phyloP scores from a whole-genome alignment of 2,888 invertebrate genomes.

The Pandemis corylana region DNA sequence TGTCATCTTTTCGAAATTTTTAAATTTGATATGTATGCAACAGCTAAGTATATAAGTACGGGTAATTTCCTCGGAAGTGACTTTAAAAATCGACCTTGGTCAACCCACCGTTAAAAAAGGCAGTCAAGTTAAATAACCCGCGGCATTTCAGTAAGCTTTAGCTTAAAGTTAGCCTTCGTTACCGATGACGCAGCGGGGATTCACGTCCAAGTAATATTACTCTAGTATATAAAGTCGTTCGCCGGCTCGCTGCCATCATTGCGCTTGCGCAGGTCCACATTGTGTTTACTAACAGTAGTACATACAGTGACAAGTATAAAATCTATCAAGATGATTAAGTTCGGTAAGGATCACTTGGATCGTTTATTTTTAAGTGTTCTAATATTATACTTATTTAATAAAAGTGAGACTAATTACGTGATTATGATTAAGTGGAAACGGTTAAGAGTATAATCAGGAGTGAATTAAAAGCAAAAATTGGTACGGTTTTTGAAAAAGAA shows the following conservation, averaged over 20 bases:
- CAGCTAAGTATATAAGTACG: no score
- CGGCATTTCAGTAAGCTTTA: conserved; percentile 23
- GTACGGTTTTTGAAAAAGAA: no score
- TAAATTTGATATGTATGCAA: no score
- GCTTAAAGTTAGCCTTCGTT: conserved; percentile 4
- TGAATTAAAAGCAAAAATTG: no score
- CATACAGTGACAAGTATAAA: neutral
- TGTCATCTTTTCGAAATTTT: neutral
- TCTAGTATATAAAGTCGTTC: conserved; percentile 13
- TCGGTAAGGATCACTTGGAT: neutral
- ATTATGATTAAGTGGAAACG: neutral
- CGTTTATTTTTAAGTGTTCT: neutral
- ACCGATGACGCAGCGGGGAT: conserved; percentile 32
- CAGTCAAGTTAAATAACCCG: neutral
- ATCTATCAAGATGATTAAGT: neutral
- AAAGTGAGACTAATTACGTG: neutral
- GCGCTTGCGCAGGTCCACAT: neutral
- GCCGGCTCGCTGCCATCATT: conserved; percentile 1
- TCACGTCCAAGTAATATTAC: conserved; percentile 16
- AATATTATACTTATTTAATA: neutral
- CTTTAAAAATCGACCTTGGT: neutral
- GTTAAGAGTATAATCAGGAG: no score
- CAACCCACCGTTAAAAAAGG: neutral
- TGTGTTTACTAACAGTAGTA: neutral
- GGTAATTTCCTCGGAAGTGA: no score